Evolutionary conservation across 2,797 vertebrate species (phyloP).

Genomic region (Basileuterus tristriatus): DNA sequence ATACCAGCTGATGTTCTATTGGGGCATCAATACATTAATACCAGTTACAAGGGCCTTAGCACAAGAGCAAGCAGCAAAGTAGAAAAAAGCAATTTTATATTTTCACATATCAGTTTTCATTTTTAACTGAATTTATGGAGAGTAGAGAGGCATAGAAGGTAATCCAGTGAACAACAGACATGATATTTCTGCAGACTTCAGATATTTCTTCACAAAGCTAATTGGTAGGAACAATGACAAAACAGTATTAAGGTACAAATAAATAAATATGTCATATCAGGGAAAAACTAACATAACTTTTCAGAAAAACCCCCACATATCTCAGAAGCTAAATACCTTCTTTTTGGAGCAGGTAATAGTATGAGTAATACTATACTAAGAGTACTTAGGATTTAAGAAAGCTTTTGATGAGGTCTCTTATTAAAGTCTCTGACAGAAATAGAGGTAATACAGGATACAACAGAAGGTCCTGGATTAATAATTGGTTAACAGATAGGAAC

Average conservation of each 20-base stretch:
- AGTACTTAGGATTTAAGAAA: not conserved
- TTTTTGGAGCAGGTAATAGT: not conserved
- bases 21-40: not conserved
- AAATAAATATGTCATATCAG: not conserved
- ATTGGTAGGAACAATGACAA: not conserved
- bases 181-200: not conserved
- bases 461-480: not conserved
- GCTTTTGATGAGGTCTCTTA: not conserved
- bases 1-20: not conserved
- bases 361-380: not conserved
- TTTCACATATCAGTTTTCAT: not conserved
- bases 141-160: not conserved
- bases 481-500: not conserved
- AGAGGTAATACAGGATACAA: not conserved
- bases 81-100: not conserved
- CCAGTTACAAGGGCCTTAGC: not conserved
- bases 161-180: not conserved
- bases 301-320: not conserved
- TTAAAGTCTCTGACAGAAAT: not conserved
- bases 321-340: not conserved
- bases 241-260: not conserved
- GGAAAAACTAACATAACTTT: not conserved
- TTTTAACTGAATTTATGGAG: not conserved
- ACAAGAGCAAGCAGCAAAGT: not conserved
- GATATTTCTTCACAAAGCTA: not conserved